phyloP scores from a whole-genome alignment of 2,113 vertebrate genomes.

The Chaetops frenatus region DNA sequence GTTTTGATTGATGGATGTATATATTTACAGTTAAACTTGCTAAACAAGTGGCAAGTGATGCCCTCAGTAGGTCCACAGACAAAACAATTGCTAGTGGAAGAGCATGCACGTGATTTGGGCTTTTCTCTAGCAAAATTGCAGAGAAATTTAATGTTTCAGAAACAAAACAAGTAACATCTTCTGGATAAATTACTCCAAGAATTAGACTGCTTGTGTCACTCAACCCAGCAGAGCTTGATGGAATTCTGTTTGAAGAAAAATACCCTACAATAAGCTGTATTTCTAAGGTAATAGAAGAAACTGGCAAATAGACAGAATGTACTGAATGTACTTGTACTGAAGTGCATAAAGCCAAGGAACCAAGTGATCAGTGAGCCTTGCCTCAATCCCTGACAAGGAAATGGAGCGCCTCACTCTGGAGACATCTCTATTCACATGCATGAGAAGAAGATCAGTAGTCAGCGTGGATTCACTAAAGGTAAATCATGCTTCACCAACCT shows the following conservation, averaged over 20 bases:
- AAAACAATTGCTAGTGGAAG: not conserved
- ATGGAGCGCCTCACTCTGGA: not conserved
- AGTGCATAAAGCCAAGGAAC: not conserved
- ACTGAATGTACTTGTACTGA: not conserved
- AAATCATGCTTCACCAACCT: not conserved
- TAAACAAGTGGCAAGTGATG: not conserved
- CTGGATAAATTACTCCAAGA: not conserved
- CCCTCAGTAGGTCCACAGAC: not conserved
- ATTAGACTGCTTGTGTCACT: not conserved
- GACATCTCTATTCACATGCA: too few species aligned
- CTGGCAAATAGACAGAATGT: not conserved
- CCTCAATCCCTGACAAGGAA: not conserved
- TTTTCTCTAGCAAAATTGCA: not conserved
- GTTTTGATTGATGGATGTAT: not conserved
- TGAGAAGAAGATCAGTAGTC: not conserved
- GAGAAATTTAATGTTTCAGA: not conserved
- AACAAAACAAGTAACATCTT: not conserved
- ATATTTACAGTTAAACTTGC: not conserved
- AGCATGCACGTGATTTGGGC: not conserved
- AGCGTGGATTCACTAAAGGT: not conserved
- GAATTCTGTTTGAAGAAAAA: not conserved
- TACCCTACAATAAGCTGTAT: fast-evolving
- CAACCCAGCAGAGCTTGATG: not conserved
- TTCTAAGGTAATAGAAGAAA: not conserved
- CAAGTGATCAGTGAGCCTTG: not conserved